These are phyloP conservation scores for Brachionus paranguensis DNA, from an alignment of 1,140 invertebrate species.

Conservation along the genomic window DNA sequence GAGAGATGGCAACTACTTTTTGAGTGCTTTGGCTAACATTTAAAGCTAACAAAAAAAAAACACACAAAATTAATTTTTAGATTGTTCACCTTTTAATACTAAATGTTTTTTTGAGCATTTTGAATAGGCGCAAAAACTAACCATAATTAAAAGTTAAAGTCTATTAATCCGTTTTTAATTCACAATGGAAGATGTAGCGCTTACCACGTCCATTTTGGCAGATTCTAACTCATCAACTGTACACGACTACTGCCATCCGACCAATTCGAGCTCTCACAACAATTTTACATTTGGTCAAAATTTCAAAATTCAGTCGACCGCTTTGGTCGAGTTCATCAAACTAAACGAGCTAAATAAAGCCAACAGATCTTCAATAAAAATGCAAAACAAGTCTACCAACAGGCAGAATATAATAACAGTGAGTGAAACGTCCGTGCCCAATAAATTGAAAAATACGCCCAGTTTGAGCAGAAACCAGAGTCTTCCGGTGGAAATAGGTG, in stretches of 20 bases:
- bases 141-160: background rate
- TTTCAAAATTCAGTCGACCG: background rate
- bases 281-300: background rate
- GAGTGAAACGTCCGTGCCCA: background rate
- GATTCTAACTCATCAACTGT: background rate
- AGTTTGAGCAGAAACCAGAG: background rate
- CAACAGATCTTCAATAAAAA: background rate
- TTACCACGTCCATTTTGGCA: background rate
- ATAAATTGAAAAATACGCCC: background rate
- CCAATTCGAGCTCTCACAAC: background rate
- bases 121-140: background rate
- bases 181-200: constrained; percentile 29
- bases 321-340: background rate
- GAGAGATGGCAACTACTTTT: background rate
- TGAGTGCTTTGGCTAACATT: background rate
- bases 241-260: background rate
- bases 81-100: background rate
- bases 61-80: background rate
- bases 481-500: background rate
- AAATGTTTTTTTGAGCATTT: background rate
- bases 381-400: background rate
- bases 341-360: background rate
- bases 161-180: background rate
- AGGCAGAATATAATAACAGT: background rate
- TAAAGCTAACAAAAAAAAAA: background rate